Conservation (phyloP, 2,113 vertebrate genomes). For the Vidua chalybeata region DNA sequence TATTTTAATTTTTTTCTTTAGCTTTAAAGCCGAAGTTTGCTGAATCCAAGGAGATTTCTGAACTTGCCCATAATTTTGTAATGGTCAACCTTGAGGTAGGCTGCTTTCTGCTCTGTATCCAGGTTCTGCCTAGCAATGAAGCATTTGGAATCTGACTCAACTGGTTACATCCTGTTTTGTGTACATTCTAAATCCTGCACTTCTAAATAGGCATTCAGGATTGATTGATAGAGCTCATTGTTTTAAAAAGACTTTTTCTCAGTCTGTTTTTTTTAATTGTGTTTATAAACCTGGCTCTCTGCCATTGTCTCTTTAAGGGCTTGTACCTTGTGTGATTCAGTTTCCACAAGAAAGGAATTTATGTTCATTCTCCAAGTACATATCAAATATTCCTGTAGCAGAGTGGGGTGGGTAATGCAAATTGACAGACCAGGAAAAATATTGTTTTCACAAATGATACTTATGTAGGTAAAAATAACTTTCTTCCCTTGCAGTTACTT, state of each 20-base stretch:
- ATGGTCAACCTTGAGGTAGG: conserved; percentile 98
- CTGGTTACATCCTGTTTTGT: background rate
- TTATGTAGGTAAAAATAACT: background rate
- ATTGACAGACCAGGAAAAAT: background rate
- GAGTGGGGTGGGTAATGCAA: background rate
- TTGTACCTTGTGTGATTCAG: background rate
- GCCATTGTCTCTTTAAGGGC: background rate
- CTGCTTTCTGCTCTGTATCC: background rate
- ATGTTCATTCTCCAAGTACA: background rate
- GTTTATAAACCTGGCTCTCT: background rate
- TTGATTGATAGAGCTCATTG: background rate
- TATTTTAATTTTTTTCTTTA: background rate
- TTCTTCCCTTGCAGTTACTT: background rate
- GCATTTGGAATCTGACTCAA: background rate
- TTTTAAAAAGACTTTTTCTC: background rate
- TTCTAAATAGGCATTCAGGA: background rate
- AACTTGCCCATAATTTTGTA: conserved; percentile 96
- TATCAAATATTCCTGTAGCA: background rate
- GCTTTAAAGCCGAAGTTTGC: conserved; percentile 97
- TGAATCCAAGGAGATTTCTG: conserved; percentile 95
- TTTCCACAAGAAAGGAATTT: background rate
- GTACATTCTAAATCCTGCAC: background rate
- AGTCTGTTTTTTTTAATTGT: background rate
- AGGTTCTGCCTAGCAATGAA: background rate
- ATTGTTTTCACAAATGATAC: background rate